A percentile compares a stretch with the other conserved stretches of the same genome.
Conservation (phyloP, 2,888 invertebrate species). For the Callyntrura sp. region DNA sequence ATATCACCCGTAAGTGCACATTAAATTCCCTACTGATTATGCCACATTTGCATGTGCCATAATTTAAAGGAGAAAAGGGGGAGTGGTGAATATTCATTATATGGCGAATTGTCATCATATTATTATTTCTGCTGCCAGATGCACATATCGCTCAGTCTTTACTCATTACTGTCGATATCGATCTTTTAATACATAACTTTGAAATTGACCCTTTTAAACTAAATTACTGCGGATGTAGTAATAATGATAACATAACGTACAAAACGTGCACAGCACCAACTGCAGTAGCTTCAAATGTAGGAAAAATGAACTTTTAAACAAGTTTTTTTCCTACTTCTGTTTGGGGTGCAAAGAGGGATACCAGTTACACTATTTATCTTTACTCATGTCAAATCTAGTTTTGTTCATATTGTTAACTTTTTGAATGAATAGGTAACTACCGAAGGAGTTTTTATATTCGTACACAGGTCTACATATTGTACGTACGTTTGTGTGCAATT, state of each 20-base stretch:
- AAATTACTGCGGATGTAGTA: conserved; percentile 37
- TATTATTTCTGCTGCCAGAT: background rate
- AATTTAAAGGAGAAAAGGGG: background rate
- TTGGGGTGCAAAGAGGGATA: conserved; percentile 9
- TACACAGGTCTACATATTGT: too few species aligned
- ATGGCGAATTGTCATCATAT: background rate
- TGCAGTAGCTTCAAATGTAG: too few species aligned
- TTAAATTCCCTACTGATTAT: background rate
- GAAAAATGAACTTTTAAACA: too few species aligned
- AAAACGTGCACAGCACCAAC: too few species aligned
- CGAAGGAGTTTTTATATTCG: conserved; percentile 2
- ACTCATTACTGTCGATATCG: conserved; percentile 60
- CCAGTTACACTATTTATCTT: conserved; percentile 29
- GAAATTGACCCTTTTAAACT: conserved; percentile 35
- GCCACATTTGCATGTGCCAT: background rate
- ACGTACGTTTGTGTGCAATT: too few species aligned
- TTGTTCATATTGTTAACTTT: conserved; percentile 25
- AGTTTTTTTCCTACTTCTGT: background rate
- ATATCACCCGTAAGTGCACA: background rate
- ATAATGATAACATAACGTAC: conserved; percentile 31
- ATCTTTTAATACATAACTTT: conserved; percentile 62
- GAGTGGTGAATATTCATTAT: background rate
- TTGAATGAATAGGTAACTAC: conserved; percentile 16
- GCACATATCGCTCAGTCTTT: background rate
- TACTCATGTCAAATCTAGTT: conserved; percentile 7